These are phyloP conservation scores for Drosophila melanica DNA, from an alignment of 1,140 invertebrate species.

Conservation along the genomic window DNA sequence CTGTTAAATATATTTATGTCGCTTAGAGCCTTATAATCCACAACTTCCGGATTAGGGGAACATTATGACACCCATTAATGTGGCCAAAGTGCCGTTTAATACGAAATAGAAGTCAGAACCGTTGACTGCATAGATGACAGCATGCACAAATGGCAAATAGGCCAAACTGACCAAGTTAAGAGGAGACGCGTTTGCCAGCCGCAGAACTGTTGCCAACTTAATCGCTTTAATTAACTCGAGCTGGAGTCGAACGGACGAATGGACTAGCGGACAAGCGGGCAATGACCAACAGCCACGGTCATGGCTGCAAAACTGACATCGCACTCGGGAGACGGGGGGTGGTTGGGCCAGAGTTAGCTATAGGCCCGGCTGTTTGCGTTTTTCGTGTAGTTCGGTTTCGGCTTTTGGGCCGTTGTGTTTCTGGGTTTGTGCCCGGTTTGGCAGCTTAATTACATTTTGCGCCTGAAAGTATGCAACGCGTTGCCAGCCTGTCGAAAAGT, in stretches of 20 bases:
- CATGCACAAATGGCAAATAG: neutral
- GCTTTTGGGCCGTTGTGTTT: slow-evolving; percentile 8
- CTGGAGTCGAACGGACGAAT: neutral
- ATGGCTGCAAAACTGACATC: slow-evolving; percentile 5
- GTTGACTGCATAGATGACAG: neutral
- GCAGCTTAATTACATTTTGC: slow-evolving; percentile 81
- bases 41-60: no score
- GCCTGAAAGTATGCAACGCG: slow-evolving; percentile 73
- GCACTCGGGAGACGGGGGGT: neutral
- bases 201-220: slow-evolving; percentile 66
- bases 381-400: neutral
- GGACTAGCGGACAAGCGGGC: neutral
- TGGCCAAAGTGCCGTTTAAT: neutral
- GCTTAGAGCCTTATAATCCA: no score
- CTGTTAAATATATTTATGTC: no score
- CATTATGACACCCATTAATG: no score
- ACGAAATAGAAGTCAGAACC: neutral
- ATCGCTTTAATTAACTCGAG: slow-evolving; percentile 73
- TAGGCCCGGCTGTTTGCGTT: neutral
- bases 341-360: no score
- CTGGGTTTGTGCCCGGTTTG: slow-evolving; percentile 40
- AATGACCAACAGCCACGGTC: slow-evolving; percentile 22
- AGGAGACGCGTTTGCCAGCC: slow-evolving; percentile 14
- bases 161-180: slow-evolving; percentile 12
- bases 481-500: slow-evolving; percentile 37